Base-by-base conservation (phyloP, 2,797 vertebrate genomes). In the Champsocephalus esox region DNA sequence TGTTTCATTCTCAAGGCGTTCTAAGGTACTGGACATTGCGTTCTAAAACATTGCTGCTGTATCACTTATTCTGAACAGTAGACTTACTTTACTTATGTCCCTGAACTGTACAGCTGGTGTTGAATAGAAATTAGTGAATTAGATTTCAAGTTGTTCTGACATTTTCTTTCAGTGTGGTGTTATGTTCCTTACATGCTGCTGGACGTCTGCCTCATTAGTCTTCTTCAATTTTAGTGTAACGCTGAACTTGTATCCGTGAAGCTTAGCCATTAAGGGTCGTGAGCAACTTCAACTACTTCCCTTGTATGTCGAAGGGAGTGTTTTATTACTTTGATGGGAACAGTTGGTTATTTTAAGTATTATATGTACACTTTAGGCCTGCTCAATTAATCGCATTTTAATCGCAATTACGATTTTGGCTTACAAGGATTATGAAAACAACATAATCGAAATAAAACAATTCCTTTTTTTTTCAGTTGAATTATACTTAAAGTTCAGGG, bases 1-100 rank as follows among this genome's bases (percentile, higher is more conserved):
- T 75, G 62, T 74, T 74, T 45, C 12, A 81, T 84, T 84, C 64
- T 70, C 17, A 10, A 10, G 38, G 51, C 12, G 1, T 64, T 44
- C 14, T 56, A 43, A 16, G 9, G 21, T 28, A 65, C 49, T 62
- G 60, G 67, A 83, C 60, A 66, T 12, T 1, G 3, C 52, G 70
- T 61, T 70, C 77, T 72, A 8, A 62, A 56, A 16, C 24, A 9
- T 12, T 7, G 10, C 54, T 62, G 61, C 24, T 41, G 21, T 8
- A 7, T 14, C 4, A 12, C 46, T 66, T 17, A 12, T 52, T 70
- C 41, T 12, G 5, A 66, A 62, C 17, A 66, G 66, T 4, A 38
- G 57, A 45, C 12, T 43, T 6, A 44, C 34, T 59, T 4, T 3
- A 16, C 41, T 17, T 21, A 59, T 13, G 44, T 55, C 38, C 16